These are phyloP conservation scores for Aphaenogaster floridana DNA, from an alignment of 1,140 invertebrate species.

Conservation along the genomic window DNA sequence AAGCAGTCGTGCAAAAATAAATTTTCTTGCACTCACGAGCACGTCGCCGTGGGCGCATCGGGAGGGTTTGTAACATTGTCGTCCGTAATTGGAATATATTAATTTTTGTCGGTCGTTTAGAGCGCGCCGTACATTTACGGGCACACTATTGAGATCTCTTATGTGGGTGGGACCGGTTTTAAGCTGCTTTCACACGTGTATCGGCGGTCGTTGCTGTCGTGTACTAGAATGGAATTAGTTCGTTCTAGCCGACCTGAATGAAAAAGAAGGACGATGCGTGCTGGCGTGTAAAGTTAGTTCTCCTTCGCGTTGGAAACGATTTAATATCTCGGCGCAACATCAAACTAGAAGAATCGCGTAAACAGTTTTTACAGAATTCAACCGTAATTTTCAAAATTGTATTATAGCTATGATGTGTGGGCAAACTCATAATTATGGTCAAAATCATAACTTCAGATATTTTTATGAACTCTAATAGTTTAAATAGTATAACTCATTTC, in stretches of 20 bases:
- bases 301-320: not conserved
- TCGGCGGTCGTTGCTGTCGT: constrained; percentile 35
- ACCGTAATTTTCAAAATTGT: not conserved
- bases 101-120: constrained; percentile 64
- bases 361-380: constrained; percentile 1
- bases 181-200: constrained; percentile 70
- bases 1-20: constrained; percentile 8
- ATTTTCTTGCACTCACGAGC: not conserved
- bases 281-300: not conserved
- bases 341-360: not conserved
- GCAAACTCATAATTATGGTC: no score
- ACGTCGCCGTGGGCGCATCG: not conserved
- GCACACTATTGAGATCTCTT: constrained; percentile 30
- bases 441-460: no score
- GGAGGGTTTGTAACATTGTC: constrained; percentile 64
- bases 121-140: not conserved
- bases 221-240: constrained; percentile 70
- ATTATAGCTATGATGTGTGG: not conserved
- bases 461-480: no score
- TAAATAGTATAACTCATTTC: no score
- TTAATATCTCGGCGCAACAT: not conserved
- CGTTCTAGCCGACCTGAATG: constrained; percentile 50
- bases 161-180: constrained; percentile 76
- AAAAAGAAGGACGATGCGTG: constrained; percentile 38
- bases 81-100: constrained; percentile 73